Evolutionary conservation across 1,140 invertebrate species (phyloP).

Genomic region (Drosophila nigromelanica): DNA sequence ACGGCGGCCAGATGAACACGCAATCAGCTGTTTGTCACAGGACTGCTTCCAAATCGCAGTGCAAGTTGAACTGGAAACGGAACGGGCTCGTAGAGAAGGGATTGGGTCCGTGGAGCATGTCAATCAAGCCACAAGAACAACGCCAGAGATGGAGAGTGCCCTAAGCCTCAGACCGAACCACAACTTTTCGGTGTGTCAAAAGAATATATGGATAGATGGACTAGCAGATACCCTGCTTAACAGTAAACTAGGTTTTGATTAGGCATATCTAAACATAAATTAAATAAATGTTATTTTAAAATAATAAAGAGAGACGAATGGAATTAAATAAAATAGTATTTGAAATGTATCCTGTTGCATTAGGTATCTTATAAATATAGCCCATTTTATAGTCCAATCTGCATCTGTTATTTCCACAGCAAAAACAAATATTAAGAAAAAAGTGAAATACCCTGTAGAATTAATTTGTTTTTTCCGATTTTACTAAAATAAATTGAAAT

Average conservation of each 20-base stretch:
- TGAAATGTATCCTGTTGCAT: too few species aligned
- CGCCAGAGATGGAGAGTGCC: conserved; percentile 10
- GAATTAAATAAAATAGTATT: too few species aligned
- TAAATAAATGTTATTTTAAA: too few species aligned
- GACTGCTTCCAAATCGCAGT: conserved; percentile 25
- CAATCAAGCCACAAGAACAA: conserved; percentile 46
- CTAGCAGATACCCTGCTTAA: neutral
- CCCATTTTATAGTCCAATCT: too few species aligned
- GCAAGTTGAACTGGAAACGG: conserved; percentile 3
- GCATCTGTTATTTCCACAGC: too few species aligned
- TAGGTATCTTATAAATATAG: too few species aligned
- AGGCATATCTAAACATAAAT: too few species aligned
- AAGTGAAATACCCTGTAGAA: too few species aligned
- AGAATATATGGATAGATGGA: neutral
- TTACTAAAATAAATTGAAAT: too few species aligned
- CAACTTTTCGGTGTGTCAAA: neutral
- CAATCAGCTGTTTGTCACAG: conserved; percentile 78
- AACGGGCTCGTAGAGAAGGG: neutral
- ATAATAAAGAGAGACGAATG: too few species aligned
- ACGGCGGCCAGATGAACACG: conserved; percentile 57
- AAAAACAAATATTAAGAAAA: too few species aligned
- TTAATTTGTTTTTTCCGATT: too few species aligned
- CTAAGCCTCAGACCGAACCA: conserved; percentile 22
- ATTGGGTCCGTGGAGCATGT: conserved; percentile 31
- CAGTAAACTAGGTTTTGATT: neutral